Conservation (phyloP, 2,888 invertebrate genomes). For the Campoplex capitator region DNA sequence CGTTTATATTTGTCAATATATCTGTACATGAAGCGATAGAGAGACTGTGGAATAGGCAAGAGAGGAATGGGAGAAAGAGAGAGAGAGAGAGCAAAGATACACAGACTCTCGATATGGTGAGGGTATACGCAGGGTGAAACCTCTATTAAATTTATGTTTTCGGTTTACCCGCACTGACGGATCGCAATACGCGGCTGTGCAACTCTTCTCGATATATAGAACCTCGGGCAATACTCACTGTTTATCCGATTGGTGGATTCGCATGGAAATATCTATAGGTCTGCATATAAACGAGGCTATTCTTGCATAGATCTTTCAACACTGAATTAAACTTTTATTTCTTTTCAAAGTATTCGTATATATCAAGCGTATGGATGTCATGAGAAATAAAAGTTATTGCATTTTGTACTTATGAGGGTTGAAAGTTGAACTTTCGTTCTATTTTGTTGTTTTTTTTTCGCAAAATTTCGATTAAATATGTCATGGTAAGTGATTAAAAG, state of each 20-base stretch:
- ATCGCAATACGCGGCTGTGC: constrained; percentile 82
- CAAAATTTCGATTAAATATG: too few species aligned
- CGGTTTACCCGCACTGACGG: constrained; percentile 85
- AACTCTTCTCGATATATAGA: constrained; percentile 53
- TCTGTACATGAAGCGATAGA: constrained; percentile 21
- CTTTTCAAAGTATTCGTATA: not conserved
- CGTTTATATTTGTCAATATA: constrained; percentile 41
- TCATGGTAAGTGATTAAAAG: too few species aligned
- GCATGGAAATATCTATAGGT: constrained; percentile 71
- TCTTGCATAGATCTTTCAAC: not conserved
- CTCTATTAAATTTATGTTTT: constrained; percentile 84
- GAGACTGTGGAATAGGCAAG: constrained; percentile 39
- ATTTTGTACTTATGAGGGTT: not conserved
- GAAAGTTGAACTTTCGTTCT: too few species aligned
- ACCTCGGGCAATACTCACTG: constrained; percentile 68
- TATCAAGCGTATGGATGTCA: not conserved
- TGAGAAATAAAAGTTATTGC: not conserved
- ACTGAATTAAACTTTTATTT: not conserved
- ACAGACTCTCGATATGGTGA: constrained; percentile 35
- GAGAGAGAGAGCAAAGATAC: constrained; percentile 39
- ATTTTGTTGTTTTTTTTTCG: too few species aligned
- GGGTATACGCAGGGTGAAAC: constrained; percentile 77
- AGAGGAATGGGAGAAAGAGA: constrained; percentile 14
- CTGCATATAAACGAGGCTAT: not conserved
- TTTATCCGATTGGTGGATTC: constrained; percentile 79